phyloP scores from a whole-genome alignment of 2,113 vertebrate species.

The Oreotrochilus melanogaster region DNA sequence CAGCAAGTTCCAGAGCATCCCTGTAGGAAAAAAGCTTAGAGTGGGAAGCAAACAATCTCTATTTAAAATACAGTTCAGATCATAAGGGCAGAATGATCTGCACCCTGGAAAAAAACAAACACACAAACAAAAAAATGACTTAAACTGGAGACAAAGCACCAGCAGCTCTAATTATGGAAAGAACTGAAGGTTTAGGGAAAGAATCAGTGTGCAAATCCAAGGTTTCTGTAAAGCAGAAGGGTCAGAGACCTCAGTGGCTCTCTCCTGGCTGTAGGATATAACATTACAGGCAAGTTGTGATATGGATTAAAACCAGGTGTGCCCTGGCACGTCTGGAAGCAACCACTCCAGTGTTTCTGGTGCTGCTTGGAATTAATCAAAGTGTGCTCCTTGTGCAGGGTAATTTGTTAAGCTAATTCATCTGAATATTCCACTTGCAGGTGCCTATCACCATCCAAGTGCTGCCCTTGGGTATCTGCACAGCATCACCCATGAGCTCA shows the following conservation, averaged over 20 bases:
- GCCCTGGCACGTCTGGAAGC: neutral
- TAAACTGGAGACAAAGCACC: neutral
- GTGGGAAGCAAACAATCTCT: neutral
- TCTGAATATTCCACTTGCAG: neutral
- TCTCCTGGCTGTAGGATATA: neutral
- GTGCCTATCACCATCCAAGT: neutral
- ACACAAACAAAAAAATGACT: neutral
- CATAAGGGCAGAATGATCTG: neutral
- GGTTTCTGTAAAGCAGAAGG: neutral
- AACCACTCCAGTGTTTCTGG: neutral
- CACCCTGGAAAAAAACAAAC: neutral
- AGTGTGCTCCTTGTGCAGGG: neutral
- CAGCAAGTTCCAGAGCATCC: neutral
- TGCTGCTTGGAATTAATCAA: neutral
- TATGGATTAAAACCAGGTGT: neutral
- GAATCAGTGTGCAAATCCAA: neutral
- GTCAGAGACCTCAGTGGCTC: neutral
- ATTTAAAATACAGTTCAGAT: neutral
- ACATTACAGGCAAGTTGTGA: neutral
- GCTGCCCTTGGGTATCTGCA: neutral
- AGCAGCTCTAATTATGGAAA: neutral
- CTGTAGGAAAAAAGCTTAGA: accelerated
- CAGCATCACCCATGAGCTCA: neutral
- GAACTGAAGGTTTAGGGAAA: neutral
- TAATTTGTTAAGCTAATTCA: conserved; percentile 13